Percentiles rank a stretch among this genome's conserved stretches.
Evolutionary conservation across 2,113 vertebrate genomes (phyloP).

Genomic region (Chroicocephalus ridibundus): DNA sequence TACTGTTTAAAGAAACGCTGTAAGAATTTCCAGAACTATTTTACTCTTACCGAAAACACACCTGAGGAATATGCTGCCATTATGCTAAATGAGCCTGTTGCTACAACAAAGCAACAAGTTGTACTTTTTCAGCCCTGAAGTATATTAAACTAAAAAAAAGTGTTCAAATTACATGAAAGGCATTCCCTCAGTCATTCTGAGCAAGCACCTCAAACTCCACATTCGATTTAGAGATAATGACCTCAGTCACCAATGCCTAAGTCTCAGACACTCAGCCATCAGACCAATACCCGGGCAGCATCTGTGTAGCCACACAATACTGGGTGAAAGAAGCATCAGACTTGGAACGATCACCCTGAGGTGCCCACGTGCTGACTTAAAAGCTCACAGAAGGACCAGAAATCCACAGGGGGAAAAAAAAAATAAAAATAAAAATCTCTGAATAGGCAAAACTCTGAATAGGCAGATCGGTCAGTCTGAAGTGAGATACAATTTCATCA

Average conservation of each 20-base stretch:
- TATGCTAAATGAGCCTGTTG: not conserved
- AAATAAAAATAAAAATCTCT: not conserved
- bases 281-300: not conserved
- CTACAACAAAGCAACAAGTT: not conserved
- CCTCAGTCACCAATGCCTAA: not conserved
- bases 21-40: not conserved
- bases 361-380: not conserved
- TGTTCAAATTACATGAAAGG: accelerated
- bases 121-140: not conserved
- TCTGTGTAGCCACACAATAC: not conserved
- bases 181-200: not conserved
- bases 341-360: not conserved
- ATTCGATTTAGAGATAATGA: not conserved
- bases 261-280: not conserved
- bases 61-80: not conserved
- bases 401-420: not conserved
- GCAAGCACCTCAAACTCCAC: not conserved
- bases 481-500: not conserved
- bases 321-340: not conserved
- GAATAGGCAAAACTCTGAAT: not conserved
- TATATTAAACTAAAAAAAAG: not conserved
- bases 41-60: not conserved
- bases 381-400: not conserved
- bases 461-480: not conserved
- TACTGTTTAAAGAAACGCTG: not conserved